A percentile compares a stretch with the other conserved stretches of the same genome.
These are phyloP conservation scores for Noctua janthe DNA, from an alignment of 2,888 invertebrate genomes.

Conservation along the genomic window DNA sequence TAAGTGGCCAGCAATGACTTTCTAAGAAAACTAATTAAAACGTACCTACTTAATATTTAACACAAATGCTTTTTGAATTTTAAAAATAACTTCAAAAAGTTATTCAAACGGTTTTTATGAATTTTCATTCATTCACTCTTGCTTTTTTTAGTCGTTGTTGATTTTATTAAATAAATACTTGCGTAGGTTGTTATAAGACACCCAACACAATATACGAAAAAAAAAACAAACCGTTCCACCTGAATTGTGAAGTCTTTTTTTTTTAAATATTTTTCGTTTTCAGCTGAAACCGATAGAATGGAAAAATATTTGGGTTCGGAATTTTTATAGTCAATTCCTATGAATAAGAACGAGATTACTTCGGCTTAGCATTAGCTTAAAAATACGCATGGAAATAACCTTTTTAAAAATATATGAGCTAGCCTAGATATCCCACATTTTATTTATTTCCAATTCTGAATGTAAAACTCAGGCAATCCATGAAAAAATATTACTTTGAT, in stretches of 20 bases:
- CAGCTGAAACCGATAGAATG: not conserved
- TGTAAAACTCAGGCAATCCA: not conserved
- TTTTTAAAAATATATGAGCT: not conserved
- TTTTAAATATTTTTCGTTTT: not conserved
- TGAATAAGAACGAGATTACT: not conserved
- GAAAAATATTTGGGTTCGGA: not conserved
- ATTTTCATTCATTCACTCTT: slow-evolving; percentile 15
- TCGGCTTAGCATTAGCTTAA: not conserved
- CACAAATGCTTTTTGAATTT: not conserved
- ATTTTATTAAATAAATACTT: not conserved
- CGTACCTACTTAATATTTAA: not conserved
- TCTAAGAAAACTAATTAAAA: not conserved
- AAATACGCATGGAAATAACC: not conserved
- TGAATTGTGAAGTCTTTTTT: not conserved
- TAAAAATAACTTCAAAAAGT: not conserved
- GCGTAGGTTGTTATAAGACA: not conserved
- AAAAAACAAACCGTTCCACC: no score
- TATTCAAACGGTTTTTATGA: not conserved
- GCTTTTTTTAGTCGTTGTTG: not conserved
- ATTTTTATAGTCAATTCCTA: not conserved
- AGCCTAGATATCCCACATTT: not conserved
- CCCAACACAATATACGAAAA: not conserved
- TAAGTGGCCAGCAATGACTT: not conserved
- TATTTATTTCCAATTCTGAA: slow-evolving; percentile 16
- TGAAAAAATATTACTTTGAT: slow-evolving; percentile 18